Conservation (phyloP, 2,113 vertebrate genomes). For the Sterrhoptilus dennistouni region DNA sequence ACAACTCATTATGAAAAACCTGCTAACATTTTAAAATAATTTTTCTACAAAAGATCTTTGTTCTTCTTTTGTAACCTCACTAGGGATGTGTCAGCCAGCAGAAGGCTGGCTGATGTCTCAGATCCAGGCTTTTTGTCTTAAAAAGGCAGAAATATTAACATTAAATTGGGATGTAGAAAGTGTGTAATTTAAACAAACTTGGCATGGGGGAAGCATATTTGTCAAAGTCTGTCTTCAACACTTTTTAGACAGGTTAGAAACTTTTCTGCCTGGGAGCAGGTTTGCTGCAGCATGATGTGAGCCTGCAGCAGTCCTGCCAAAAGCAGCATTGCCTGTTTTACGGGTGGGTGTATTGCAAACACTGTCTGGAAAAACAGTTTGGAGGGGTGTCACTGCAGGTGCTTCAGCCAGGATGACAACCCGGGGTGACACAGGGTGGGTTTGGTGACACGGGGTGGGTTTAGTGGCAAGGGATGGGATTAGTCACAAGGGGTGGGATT, state of each 20-base stretch:
- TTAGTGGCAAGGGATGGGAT: neutral
- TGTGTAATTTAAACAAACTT: neutral
- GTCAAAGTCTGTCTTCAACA: neutral
- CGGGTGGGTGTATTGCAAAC: accelerated
- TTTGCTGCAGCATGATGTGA: neutral
- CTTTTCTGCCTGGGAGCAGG: neutral
- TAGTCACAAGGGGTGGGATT: too few relatives aligned
- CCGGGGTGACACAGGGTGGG: neutral
- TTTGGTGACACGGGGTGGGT: neutral
- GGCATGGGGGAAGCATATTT: neutral
- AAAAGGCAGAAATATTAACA: neutral
- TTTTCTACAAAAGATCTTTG: neutral
- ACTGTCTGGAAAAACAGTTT: neutral
- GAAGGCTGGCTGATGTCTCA: neutral
- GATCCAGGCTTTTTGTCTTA: neutral
- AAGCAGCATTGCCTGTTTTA: neutral
- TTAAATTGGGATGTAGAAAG: neutral
- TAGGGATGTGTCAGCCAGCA: neutral
- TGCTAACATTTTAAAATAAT: neutral
- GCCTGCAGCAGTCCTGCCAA: neutral
- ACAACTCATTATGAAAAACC: neutral
- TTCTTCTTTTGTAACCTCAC: neutral
- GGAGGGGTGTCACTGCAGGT: neutral
- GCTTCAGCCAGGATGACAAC: neutral
- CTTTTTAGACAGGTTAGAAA: neutral